Evolutionary conservation across 2,113 vertebrate species (phyloP).

Genomic region (Psophia crepitans): DNA sequence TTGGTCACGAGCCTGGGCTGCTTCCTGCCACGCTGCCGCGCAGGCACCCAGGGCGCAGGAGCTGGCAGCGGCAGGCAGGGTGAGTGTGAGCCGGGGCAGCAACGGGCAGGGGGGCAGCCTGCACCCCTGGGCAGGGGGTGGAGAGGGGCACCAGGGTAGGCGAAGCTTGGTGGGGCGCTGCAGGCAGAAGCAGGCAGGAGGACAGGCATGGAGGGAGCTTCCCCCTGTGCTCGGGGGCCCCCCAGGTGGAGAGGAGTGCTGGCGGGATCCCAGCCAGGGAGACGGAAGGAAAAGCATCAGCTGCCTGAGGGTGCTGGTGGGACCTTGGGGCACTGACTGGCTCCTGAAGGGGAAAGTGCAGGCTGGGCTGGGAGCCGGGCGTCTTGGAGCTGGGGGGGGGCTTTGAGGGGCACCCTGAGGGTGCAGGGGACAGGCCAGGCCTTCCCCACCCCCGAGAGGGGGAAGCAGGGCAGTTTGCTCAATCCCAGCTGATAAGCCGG

Average conservation of each 20-base stretch:
- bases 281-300: neutral
- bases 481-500: neutral
- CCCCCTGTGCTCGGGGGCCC: fast-evolving
- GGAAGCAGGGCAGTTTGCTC: neutral
- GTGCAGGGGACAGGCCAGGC: too few relatives aligned
- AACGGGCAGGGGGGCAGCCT: neutral
- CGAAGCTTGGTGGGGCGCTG: fast-evolving
- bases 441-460: neutral
- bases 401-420: neutral
- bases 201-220: neutral
- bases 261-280: neutral
- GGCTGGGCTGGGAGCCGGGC: neutral
- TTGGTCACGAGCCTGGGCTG: neutral
- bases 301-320: fast-evolving
- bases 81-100: neutral
- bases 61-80: neutral
- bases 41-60: neutral
- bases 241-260: neutral
- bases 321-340: neutral
- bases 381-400: neutral
- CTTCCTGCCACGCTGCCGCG: neutral
- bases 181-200: neutral
- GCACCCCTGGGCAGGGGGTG: neutral
- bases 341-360: neutral
- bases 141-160: fast-evolving